phyloP scores from a whole-genome alignment of 2,888 invertebrate genomes.

The Operophtera brumata region DNA sequence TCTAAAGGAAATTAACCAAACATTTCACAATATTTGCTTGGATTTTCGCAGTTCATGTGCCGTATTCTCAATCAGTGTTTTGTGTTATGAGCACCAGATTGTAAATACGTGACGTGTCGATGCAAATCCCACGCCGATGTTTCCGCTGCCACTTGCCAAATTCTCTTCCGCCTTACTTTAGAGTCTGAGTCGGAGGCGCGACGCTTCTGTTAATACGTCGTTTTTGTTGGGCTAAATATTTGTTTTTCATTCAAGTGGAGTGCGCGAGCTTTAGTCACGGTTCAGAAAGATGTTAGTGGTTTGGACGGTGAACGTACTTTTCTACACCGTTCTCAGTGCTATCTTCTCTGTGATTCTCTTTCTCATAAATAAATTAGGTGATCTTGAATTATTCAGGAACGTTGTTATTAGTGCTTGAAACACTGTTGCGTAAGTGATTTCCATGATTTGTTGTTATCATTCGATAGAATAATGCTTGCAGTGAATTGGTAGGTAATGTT shows the following conservation, averaged over 20 bases:
- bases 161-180: slow-evolving; percentile 60
- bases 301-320: slow-evolving; percentile 45
- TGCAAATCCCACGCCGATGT: slow-evolving; percentile 52
- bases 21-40: slow-evolving; percentile 46
- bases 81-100: slow-evolving; percentile 39
- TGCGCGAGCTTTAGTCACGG: slow-evolving; percentile 22
- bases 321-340: slow-evolving; percentile 41
- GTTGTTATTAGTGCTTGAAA: slow-evolving; percentile 53
- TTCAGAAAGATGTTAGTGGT: slow-evolving; percentile 50
- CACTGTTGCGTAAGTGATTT: slow-evolving; percentile 22
- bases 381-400: slow-evolving; percentile 53
- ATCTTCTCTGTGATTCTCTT: slow-evolving; percentile 48
- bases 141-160: slow-evolving; percentile 72
- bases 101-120: slow-evolving; percentile 35
- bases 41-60: slow-evolving; percentile 26
- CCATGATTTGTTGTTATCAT: slow-evolving; percentile 24
- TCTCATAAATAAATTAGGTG: slow-evolving; percentile 50
- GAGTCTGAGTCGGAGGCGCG: slow-evolving; percentile 44
- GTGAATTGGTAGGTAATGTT: slow-evolving; percentile 10
- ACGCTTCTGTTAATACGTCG: slow-evolving; percentile 45
- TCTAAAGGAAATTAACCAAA: slow-evolving; percentile 45
- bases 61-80: slow-evolving; percentile 37
- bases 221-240: slow-evolving; percentile 45
- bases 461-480: slow-evolving; percentile 17
- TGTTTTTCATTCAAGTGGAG: slow-evolving; percentile 33